phyloP scores from a whole-genome alignment of 2,888 invertebrate genomes.

The Heliconius sara region DNA sequence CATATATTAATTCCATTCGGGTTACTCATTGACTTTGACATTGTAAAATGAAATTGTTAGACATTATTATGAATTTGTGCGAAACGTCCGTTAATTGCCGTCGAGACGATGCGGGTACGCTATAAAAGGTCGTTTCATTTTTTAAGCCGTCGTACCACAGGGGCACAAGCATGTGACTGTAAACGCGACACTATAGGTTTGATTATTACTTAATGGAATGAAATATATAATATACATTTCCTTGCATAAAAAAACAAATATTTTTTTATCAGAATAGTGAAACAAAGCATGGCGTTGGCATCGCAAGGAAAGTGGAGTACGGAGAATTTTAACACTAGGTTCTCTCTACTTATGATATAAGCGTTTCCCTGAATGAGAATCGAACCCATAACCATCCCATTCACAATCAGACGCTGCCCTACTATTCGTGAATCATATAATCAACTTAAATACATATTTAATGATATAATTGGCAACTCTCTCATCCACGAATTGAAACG shows the following conservation, averaged over 20 bases:
- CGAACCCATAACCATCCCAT: background rate
- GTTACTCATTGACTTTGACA: background rate
- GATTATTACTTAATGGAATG: no score
- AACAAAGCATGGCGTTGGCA: no score
- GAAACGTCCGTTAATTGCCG: constrained; percentile 14
- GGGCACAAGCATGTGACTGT: no score
- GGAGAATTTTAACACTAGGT: background rate
- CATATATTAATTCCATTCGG: background rate
- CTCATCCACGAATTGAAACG: constrained; percentile 24
- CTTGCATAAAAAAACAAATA: no score
- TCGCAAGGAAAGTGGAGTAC: background rate
- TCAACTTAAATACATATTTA: background rate
- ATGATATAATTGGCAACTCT: constrained; percentile 28
- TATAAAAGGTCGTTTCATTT: background rate
- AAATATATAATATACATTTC: no score
- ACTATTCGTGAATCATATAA: background rate
- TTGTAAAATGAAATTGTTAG: constrained; percentile 11
- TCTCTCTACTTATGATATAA: no score
- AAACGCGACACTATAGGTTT: no score
- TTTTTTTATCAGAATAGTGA: no score
- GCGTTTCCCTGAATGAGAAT: background rate
- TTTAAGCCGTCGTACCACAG: background rate
- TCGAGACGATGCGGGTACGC: constrained; percentile 13
- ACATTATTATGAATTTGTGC: background rate
- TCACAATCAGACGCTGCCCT: background rate